Percentiles rank a stretch among this genome's conserved stretches.
Conservation (phyloP, 2,888 invertebrate genomes). For the Oscheius sp. region DNA sequence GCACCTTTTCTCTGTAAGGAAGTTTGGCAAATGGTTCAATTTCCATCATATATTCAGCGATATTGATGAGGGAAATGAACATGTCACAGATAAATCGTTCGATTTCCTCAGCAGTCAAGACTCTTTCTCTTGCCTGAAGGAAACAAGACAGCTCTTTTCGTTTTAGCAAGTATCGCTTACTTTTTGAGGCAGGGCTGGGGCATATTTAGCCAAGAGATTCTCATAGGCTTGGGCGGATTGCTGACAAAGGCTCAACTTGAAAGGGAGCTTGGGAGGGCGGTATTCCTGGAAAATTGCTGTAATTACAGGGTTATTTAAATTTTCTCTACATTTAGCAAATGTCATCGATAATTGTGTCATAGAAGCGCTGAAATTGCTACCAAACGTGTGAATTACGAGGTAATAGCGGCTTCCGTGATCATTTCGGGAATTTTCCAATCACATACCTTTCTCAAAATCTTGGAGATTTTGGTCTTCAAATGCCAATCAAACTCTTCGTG, state of each 20-base stretch:
- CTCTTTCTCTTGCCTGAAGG: neutral
- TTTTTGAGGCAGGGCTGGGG: no score
- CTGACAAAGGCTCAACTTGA: neutral
- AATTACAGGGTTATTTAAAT: no score
- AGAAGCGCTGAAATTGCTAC: no score
- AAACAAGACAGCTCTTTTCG: no score
- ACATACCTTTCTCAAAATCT: conserved; percentile 1
- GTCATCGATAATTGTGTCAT: no score
- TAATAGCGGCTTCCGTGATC: no score
- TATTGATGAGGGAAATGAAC: conserved; percentile 2
- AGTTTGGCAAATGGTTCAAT: conserved; percentile 8
- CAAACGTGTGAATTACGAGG: no score
- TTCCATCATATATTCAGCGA: conserved; percentile 12
- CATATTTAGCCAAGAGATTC: neutral
- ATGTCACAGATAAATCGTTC: neutral
- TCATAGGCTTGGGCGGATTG: conserved; percentile 11
- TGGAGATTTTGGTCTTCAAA: neutral
- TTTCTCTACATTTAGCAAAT: no score
- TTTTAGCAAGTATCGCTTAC: no score
- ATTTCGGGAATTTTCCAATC: neutral
- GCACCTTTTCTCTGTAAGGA: neutral
- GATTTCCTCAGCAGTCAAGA: neutral
- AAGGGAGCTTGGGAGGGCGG: neutral
- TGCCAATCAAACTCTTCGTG: neutral
- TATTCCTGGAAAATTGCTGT: conserved; percentile 1